Conservation (phyloP, 2,888 invertebrate genomes). For the Oscheius sp. region DNA sequence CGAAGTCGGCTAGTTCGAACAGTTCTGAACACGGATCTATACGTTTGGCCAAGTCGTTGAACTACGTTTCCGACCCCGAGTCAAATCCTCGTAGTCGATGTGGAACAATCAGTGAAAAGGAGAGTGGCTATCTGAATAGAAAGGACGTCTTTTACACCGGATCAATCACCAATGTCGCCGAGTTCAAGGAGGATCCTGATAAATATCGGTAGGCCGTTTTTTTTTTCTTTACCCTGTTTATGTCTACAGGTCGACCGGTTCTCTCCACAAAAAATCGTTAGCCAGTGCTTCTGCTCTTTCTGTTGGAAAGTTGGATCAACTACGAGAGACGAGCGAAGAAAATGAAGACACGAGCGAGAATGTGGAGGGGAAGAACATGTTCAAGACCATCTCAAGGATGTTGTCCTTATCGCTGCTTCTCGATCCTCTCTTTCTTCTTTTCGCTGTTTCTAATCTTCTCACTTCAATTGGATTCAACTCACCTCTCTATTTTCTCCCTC, state of each 20-base stretch:
- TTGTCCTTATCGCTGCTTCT: conserved; percentile 84
- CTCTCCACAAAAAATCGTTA: conserved; percentile 40
- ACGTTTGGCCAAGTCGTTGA: conserved; percentile 40
- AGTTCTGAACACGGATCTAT: conserved; percentile 27
- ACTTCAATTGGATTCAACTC: conserved; percentile 93
- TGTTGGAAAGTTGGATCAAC: conserved; percentile 41
- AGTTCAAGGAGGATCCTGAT: conserved; percentile 77
- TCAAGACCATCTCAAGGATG: conserved; percentile 75
- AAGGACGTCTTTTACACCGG: conserved; percentile 88
- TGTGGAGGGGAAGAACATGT: conserved; percentile 49
- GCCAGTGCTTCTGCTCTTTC: conserved; percentile 42
- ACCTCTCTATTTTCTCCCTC: conserved; percentile 81
- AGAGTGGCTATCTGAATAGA: conserved; percentile 73
- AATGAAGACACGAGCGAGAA: conserved; percentile 46
- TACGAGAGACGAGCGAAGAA: conserved; percentile 48
- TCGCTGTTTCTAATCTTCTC: conserved; percentile 90
- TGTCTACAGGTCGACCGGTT: conserved; percentile 41
- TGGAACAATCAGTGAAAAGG: conserved; percentile 49
- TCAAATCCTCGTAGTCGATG: conserved; percentile 36
- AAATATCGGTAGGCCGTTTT: conserved; percentile 40
- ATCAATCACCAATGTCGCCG: conserved; percentile 84
- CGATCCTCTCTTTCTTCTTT: conserved; percentile 86
- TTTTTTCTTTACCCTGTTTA: background rate
- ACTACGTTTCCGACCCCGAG: conserved; percentile 34
- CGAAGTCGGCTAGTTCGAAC: conserved; percentile 39